These are phyloP conservation scores for Dipus sagitta DNA, from an alignment of 2,797 vertebrate genomes.

Conservation along the genomic window DNA sequence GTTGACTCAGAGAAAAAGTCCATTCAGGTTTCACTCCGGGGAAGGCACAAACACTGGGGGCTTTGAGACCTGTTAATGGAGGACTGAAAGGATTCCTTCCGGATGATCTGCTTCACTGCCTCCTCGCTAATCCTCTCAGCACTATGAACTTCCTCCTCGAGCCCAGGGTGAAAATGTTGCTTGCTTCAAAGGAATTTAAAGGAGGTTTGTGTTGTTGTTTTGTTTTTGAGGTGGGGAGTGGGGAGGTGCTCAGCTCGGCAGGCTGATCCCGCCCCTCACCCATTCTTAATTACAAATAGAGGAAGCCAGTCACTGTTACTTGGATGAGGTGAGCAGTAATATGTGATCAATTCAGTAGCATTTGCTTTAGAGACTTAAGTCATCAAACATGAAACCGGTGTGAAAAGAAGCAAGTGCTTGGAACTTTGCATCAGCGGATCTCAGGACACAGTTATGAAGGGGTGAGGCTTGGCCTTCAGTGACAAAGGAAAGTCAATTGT, in stretches of 20 bases:
- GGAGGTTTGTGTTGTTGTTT: too few relatives aligned
- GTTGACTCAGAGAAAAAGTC: neutral
- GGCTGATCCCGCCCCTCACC: neutral
- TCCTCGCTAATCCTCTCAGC: neutral
- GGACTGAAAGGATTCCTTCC: neutral
- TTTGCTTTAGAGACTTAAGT: neutral
- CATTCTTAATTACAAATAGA: neutral
- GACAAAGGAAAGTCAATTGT: neutral
- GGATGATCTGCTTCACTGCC: neutral
- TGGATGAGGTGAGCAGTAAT: fast-evolving
- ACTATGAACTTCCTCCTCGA: neutral
- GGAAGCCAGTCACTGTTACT: fast-evolving
- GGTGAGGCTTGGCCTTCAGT: too few relatives aligned
- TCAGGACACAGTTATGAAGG: neutral
- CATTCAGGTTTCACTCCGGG: neutral
- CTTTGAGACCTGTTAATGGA: conserved; percentile 25
- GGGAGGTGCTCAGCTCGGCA: neutral
- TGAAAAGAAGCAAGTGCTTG: neutral
- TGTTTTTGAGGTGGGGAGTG: neutral
- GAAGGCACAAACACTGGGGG: neutral
- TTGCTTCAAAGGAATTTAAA: conserved; percentile 36
- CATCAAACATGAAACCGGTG: too few relatives aligned
- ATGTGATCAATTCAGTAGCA: fast-evolving
- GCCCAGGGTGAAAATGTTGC: neutral
- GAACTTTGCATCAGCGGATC: neutral